Percentiles rank a stretch among this genome's conserved stretches.
These are phyloP conservation scores for Arion vulgaris DNA, from an alignment of 1,140 invertebrate species.

Conservation along the genomic window DNA sequence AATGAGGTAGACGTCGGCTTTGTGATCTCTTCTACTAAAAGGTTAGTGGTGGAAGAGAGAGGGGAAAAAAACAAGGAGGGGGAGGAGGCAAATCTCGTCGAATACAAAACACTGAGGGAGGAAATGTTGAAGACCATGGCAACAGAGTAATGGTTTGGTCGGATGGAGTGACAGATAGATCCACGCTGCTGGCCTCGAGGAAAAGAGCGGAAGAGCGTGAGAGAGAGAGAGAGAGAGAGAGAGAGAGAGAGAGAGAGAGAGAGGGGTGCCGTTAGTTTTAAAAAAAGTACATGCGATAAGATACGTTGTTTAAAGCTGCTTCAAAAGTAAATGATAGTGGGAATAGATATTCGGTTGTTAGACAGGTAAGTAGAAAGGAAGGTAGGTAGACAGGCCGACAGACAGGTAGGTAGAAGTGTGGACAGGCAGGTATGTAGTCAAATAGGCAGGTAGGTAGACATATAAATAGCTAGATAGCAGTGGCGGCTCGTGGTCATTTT, in stretches of 20 bases:
- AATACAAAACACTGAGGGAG: background rate
- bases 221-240: too few relatives aligned
- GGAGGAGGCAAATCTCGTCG: background rate
- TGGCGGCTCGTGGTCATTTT: too few relatives aligned
- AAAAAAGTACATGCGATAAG: too few relatives aligned
- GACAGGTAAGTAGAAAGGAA: too few relatives aligned
- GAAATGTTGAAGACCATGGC: background rate
- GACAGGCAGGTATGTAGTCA: too few relatives aligned
- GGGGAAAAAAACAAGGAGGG: background rate
- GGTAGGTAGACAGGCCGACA: background rate
- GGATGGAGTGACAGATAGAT: background rate
- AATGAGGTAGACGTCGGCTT: background rate
- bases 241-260: too few relatives aligned
- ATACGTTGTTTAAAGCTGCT: too few relatives aligned
- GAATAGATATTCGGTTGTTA: too few relatives aligned
- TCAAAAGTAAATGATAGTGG: too few relatives aligned
- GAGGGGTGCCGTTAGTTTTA: too few relatives aligned
- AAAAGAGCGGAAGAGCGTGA: too few relatives aligned
- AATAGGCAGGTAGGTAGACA: constrained; percentile 15
- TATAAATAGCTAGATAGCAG: constrained; percentile 12
- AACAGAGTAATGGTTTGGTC: background rate
- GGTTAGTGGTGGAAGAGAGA: background rate
- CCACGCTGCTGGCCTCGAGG: too few relatives aligned
- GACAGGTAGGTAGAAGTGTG: background rate
- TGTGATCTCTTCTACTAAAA: background rate